Evolutionary conservation across 2,113 vertebrate species (phyloP), one percentile per base, ranked within the genome.

Genomic region (Rhizomys pruinosus): DNA sequence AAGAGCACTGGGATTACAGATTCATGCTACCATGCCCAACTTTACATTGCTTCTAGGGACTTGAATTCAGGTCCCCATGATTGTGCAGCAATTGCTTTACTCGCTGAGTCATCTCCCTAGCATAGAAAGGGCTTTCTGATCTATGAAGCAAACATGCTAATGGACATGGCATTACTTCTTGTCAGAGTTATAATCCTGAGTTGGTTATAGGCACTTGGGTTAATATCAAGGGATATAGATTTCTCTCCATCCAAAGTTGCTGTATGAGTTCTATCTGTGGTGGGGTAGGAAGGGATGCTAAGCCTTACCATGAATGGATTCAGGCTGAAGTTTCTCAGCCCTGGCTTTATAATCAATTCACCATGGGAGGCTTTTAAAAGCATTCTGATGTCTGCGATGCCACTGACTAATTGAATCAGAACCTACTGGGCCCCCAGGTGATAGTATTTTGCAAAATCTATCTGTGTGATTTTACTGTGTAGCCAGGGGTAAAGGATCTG

Each of bases 401-500:
- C n/a, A 71, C 20, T 39, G 27, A 72, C 27, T 92, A 84, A 89
- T 55, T 84, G 87, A 89, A 84, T 52, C n/a, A 72, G 59, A 80
- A 73, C 39, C 27, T 89, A 68, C 27, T 27, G 12, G 9, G 80
- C 22, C n/a, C 66, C 80, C 59, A 94, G 39, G 73, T 17, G 61
- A 85, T 17, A 87, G 37, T 34, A 69, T 69, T 89, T 84, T 92
- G 61, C 52, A 68, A 92, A 85, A 84, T 86, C 22, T 79, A 39
- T 63, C 59, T 34, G 37, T 84, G 44, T 76, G 44, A 47, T 66
- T 84, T 52, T 72, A 82, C 59, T 87, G 52, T 73, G 57, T 17
- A 34, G 23, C 37, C 32, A 66, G 88, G 73, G 27, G 68, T 66
- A 59, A 72, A 84, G 59, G 88, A 59, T 88, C 57, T 64, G 42